These are phyloP conservation scores for Hirtodrosophila alboralis DNA, from an alignment of 2,888 invertebrate species.

Conservation along the genomic window DNA sequence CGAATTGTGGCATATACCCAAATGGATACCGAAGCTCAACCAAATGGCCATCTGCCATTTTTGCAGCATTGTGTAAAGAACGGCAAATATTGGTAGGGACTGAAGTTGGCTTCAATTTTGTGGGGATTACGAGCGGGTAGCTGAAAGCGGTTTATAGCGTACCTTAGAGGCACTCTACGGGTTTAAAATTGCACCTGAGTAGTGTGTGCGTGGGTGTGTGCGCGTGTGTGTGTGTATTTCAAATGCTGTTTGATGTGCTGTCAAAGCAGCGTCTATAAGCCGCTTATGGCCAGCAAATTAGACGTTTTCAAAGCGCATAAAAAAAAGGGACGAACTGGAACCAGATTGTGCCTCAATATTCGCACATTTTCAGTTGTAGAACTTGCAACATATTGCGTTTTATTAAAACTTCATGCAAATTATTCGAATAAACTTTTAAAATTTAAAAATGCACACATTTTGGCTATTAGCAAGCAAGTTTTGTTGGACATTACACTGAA, in stretches of 20 bases:
- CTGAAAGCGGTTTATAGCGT: constrained; percentile 49
- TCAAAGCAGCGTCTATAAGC: constrained; percentile 52
- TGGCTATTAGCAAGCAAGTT: no score
- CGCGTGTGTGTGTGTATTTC: constrained; percentile 32
- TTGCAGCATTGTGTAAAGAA: constrained; percentile 31
- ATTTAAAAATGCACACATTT: no score
- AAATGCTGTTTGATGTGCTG: constrained; percentile 66
- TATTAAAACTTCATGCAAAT: no score
- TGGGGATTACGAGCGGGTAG: constrained; percentile 45
- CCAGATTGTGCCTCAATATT: not conserved
- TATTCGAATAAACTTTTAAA: no score
- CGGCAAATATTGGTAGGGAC: constrained; percentile 44
- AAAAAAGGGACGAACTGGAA: constrained; percentile 10
- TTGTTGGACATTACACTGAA: no score
- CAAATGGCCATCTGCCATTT: constrained; percentile 1
- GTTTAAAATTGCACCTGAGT: constrained; percentile 51
- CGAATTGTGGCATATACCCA: not conserved
- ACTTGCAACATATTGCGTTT: constrained; percentile 21
- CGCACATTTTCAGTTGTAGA: constrained; percentile 1
- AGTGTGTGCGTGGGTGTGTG: constrained; percentile 9
- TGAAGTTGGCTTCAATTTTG: constrained; percentile 30
- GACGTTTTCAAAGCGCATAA: constrained; percentile 48
- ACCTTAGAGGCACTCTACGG: constrained; percentile 34
- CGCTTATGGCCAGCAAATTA: constrained; percentile 72
- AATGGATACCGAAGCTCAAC: not conserved